These are phyloP conservation scores for Macroteleia sp. DNA, from an alignment of 2,888 invertebrate species.

Conservation along the genomic window DNA sequence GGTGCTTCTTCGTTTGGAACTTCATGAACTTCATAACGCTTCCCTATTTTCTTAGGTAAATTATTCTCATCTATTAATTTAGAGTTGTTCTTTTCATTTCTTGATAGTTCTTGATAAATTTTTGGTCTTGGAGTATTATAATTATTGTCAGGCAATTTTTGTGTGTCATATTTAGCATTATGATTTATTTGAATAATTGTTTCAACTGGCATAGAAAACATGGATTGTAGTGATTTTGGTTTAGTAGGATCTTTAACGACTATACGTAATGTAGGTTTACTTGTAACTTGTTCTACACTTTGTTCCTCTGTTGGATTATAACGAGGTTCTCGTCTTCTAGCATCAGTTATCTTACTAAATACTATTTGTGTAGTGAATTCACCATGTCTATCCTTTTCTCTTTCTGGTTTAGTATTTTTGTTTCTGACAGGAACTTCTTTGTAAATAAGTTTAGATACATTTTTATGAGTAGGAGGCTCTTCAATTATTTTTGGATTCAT, in stretches of 20 bases:
- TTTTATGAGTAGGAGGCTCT: constrained; percentile 1
- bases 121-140: constrained; percentile 31
- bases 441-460: constrained; percentile 63
- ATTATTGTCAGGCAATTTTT: no score
- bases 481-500: not conserved
- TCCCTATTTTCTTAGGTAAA: constrained; percentile 24
- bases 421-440: constrained; percentile 71
- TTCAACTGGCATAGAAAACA: constrained; percentile 22
- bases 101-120: constrained; percentile 43
- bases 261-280: constrained; percentile 19
- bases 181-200: constrained; percentile 39
- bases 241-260: constrained; percentile 28
- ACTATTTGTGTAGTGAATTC: constrained; percentile 58
- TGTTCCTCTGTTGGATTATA: constrained; percentile 68
- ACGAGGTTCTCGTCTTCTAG: constrained; percentile 75
- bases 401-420: constrained; percentile 69
- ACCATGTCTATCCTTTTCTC: constrained; percentile 65
- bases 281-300: constrained; percentile 13
- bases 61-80: constrained; percentile 4
- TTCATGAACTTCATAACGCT: constrained; percentile 66
- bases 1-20: constrained; percentile 64
- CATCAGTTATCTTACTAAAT: constrained; percentile 55
- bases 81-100: constrained; percentile 23
- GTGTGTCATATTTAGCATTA: no score
- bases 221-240: not conserved